These are phyloP conservation scores for Cyphomyrmex costatus DNA, from an alignment of 1,140 invertebrate species.

Conservation along the genomic window DNA sequence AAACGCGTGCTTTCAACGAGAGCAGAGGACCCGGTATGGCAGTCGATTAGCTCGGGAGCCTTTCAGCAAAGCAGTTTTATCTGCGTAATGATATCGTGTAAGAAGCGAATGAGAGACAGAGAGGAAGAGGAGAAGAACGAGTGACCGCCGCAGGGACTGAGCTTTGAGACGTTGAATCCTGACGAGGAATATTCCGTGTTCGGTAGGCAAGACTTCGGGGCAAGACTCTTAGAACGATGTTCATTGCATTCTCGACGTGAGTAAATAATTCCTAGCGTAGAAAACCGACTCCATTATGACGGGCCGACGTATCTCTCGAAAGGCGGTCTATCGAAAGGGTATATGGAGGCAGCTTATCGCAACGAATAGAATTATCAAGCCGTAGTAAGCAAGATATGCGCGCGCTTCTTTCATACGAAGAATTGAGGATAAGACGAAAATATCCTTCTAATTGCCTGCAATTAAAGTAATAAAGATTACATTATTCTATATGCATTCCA, in stretches of 20 bases:
- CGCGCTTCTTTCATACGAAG: not conserved
- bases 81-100: slow-evolving; percentile 80
- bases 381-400: not conserved
- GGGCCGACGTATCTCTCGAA: slow-evolving; percentile 42
- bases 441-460: slow-evolving; percentile 19
- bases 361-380: slow-evolving; percentile 43
- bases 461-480: not conserved
- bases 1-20: slow-evolving; percentile 68
- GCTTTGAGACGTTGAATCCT: slow-evolving; percentile 60
- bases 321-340: slow-evolving; percentile 14
- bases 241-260: slow-evolving; percentile 69
- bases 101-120: not conserved
- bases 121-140: not conserved
- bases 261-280: slow-evolving; percentile 75
- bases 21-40: slow-evolving; percentile 18
- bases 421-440: not conserved
- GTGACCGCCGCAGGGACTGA: slow-evolving; percentile 46
- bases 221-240: slow-evolving; percentile 69
- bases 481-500: slow-evolving; percentile 5
- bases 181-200: slow-evolving; percentile 58
- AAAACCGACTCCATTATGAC: slow-evolving; percentile 75
- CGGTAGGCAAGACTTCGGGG: slow-evolving; percentile 71
- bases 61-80: slow-evolving; percentile 81
- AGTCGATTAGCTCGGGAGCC: slow-evolving; percentile 77
- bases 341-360: slow-evolving; percentile 1